These are phyloP conservation scores for Smittia sp. DNA, from an alignment of 2,888 invertebrate species.

Conservation along the genomic window DNA sequence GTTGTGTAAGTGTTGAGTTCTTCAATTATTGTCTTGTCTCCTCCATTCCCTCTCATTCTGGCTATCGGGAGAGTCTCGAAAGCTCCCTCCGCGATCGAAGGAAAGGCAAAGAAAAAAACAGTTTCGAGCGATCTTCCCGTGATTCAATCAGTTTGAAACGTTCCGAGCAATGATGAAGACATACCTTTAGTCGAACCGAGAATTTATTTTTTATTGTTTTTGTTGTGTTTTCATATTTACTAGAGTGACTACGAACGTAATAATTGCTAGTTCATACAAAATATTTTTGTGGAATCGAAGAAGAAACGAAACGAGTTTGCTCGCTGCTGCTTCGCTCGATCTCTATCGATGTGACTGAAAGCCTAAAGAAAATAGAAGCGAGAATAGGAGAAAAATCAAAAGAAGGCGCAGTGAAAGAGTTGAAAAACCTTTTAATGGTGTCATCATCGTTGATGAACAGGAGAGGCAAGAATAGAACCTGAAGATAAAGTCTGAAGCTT, in stretches of 20 bases:
- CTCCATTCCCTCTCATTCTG: constrained; percentile 25
- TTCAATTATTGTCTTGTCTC: neutral
- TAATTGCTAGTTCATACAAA: constrained; percentile 33
- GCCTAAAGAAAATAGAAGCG: neutral
- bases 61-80: neutral
- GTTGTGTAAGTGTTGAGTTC: constrained; percentile 13
- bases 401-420: neutral
- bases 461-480: neutral
- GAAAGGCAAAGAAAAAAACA: constrained; percentile 9
- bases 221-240: constrained; percentile 23
- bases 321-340: neutral
- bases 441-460: neutral
- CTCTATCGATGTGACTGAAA: neutral
- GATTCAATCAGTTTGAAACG: constrained; percentile 42
- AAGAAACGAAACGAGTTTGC: constrained; percentile 15
- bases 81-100: constrained; percentile 11
- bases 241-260: constrained; percentile 31
- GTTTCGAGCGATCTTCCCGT: constrained; percentile 39
- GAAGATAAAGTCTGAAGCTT: neutral
- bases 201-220: constrained; percentile 18
- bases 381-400: neutral
- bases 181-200: constrained; percentile 34
- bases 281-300: neutral
- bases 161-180: constrained; percentile 41
- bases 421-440: constrained; percentile 20